Conservation (phyloP, 2,888 invertebrate species). For the Eupithecia insigniata region DNA sequence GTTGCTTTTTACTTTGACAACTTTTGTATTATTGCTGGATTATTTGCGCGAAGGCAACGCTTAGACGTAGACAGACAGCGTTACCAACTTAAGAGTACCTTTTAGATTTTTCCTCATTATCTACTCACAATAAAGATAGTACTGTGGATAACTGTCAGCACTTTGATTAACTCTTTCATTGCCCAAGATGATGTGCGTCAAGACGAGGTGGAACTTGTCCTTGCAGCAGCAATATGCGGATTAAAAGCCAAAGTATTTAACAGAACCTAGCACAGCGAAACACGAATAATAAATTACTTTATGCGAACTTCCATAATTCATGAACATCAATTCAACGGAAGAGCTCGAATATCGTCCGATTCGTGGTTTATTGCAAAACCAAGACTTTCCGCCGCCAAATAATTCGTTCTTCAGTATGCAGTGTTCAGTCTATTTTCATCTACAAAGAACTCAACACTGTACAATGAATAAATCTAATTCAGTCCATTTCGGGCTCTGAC, state of each 20-base stretch:
- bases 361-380: background rate
- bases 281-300: background rate
- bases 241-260: background rate
- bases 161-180: background rate
- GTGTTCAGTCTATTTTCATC: constrained; percentile 22
- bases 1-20: no score
- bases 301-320: constrained; percentile 3
- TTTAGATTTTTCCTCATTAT: no score
- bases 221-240: background rate
- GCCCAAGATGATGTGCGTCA: background rate
- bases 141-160: background rate
- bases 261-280: background rate
- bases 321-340: background rate
- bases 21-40: no score
- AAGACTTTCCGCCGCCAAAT: background rate
- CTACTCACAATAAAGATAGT: background rate
- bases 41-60: no score
- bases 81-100: no score
- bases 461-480: constrained; percentile 34
- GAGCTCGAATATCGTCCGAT: background rate
- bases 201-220: background rate
- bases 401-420: background rate
- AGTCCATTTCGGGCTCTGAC: constrained; percentile 19
- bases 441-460: constrained; percentile 28
- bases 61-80: no score